A percentile compares a stretch with the other conserved stretches of the same genome.
Conservation (phyloP, 2,797 vertebrate species). For the Periophthalmus magnuspinnatus region DNA sequence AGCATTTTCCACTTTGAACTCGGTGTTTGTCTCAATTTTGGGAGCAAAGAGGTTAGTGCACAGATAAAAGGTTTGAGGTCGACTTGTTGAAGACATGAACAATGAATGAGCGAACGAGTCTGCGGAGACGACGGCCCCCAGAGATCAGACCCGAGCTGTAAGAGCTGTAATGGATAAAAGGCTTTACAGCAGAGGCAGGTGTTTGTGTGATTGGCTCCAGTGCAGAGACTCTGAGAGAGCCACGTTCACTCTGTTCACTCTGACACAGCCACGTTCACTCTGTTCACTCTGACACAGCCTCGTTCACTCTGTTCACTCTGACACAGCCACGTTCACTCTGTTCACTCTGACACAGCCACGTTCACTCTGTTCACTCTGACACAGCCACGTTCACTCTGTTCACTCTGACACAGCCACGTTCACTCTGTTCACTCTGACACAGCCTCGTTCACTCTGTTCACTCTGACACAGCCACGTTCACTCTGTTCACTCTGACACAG, state of each 20-base stretch:
- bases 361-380: too few relatives aligned
- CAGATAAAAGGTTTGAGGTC: not conserved
- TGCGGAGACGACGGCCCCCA: constrained; percentile 19
- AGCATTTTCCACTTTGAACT: not conserved
- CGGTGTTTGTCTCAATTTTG: not conserved
- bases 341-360: too few relatives aligned
- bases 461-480: too few relatives aligned
- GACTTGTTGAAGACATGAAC: not conserved
- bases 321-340: too few relatives aligned
- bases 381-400: not conserved
- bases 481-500: not conserved
- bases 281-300: too few relatives aligned
- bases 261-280: too few relatives aligned
- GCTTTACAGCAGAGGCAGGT: not conserved
- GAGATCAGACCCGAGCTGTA: not conserved
- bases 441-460: too few relatives aligned
- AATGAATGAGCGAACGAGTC: constrained; percentile 18
- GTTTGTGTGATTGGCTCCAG: not conserved
- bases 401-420: too few relatives aligned
- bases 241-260: not conserved
- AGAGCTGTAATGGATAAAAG: not conserved
- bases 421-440: too few relatives aligned
- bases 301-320: too few relatives aligned
- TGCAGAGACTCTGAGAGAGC: not conserved
- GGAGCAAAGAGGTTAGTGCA: not conserved